Percentiles rank a stretch among this genome's conserved stretches.
Conservation (phyloP, 2,888 invertebrate species). For the Netelia fuscicornis region DNA sequence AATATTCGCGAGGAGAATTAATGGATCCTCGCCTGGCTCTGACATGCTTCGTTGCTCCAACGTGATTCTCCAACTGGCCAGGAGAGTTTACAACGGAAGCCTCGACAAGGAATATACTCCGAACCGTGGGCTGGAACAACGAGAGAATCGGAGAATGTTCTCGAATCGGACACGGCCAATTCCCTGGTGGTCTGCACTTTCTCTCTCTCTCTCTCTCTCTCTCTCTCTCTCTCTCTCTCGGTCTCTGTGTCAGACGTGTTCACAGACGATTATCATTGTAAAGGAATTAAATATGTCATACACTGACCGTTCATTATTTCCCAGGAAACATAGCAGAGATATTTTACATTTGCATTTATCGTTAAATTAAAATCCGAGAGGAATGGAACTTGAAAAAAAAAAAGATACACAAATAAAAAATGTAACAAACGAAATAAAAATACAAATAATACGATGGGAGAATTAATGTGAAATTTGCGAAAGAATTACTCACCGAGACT, state of each 20-base stretch:
- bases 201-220: neutral
- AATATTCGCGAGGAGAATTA: conserved; percentile 63
- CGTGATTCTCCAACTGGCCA: conserved; percentile 38
- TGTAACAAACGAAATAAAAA: too few relatives aligned
- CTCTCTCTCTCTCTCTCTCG: neutral
- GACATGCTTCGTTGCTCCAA: conserved; percentile 61
- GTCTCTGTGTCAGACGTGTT: conserved; percentile 43
- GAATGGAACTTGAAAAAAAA: too few relatives aligned
- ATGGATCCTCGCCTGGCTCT: conserved; percentile 63
- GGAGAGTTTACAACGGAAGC: conserved; percentile 35
- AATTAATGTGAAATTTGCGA: neutral
- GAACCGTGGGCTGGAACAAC: conserved; percentile 13
- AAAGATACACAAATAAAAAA: too few relatives aligned
- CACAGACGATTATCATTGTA: conserved; percentile 29
- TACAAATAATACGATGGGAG: neutral
- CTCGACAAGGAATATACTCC: conserved; percentile 1
- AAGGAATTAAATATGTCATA: conserved; percentile 34
- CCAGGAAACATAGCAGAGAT: neutral
- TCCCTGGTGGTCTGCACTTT: conserved; percentile 3
- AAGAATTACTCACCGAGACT: neutral
- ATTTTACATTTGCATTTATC: too few relatives aligned
- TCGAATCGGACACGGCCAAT: conserved; percentile 44
- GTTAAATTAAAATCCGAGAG: too few relatives aligned
- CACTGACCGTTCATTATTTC: neutral
- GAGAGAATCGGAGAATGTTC: conserved; percentile 47